Conservation (phyloP, 2,888 invertebrate genomes). For the Adineta ricciae region DNA sequence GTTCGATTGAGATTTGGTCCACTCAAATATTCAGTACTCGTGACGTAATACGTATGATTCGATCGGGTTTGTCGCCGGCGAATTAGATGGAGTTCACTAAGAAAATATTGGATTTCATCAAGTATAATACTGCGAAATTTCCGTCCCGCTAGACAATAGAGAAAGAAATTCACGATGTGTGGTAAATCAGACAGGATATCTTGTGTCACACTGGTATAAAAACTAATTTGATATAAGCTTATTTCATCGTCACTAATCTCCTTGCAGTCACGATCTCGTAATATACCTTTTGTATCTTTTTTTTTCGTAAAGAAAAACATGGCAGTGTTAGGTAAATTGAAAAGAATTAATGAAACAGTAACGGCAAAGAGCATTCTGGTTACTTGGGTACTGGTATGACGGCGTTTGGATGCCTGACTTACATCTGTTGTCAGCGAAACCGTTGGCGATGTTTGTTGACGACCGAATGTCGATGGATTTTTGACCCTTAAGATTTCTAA, state of each 20-base stretch:
- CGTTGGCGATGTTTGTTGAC: neutral
- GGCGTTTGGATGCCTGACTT: neutral
- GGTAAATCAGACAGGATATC: neutral
- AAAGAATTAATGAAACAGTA: neutral
- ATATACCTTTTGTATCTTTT: neutral
- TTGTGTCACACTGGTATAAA: neutral
- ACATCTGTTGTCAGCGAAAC: neutral
- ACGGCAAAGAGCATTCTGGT: constrained; percentile 3
- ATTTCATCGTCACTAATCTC: neutral
- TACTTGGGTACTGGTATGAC: constrained; percentile 11
- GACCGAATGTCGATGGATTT: neutral
- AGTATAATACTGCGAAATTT: neutral
- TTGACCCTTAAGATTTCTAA: neutral
- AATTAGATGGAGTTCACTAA: neutral
- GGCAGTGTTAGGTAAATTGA: neutral
- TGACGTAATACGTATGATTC: neutral
- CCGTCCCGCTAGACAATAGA: neutral
- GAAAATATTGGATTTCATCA: neutral
- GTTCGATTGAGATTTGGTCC: too few relatives aligned
- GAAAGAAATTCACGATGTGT: neutral
- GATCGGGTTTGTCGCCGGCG: neutral
- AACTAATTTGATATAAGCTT: neutral
- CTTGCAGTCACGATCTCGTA: neutral
- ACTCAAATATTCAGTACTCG: neutral
- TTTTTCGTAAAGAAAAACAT: neutral